These are phyloP conservation scores for Drosophila mettleri DNA, from an alignment of 2,888 invertebrate species.

Conservation along the genomic window DNA sequence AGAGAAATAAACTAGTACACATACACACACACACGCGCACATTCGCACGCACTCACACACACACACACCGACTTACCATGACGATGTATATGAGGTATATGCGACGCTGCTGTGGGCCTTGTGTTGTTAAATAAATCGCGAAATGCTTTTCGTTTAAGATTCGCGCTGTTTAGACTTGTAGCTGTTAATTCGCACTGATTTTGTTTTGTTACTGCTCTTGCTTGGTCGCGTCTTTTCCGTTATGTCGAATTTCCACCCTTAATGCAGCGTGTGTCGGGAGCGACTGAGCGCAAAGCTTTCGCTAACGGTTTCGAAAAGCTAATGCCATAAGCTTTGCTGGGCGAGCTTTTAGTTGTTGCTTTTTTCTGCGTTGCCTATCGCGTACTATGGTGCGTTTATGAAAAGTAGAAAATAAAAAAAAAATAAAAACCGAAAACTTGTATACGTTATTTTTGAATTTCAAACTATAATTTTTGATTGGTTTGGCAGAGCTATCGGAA, in stretches of 20 bases:
- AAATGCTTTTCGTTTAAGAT: conserved; percentile 35
- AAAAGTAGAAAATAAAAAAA: conserved; percentile 1
- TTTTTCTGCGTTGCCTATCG: conserved; percentile 1
- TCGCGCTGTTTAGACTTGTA: conserved; percentile 32
- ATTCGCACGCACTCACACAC: too few species aligned
- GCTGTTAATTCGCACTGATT: conserved; percentile 29
- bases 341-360: conserved; percentile 38
- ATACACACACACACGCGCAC: conserved; percentile 21
- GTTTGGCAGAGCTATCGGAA: conserved; percentile 8
- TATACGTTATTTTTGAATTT: conserved; percentile 2
- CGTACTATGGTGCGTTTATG: conserved; percentile 5
- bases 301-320: conserved; percentile 74
- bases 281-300: conserved; percentile 62
- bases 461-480: conserved; percentile 31
- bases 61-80: conserved; percentile 66
- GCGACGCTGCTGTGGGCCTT: conserved; percentile 53
- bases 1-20: conserved; percentile 41
- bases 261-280: conserved; percentile 65
- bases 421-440: conserved; percentile 5
- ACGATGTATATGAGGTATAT: conserved; percentile 66
- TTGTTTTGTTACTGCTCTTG: conserved; percentile 15
- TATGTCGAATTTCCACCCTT: conserved; percentile 62
- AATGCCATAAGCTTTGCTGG: conserved; percentile 52
- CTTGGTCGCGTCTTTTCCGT: conserved; percentile 22
- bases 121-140: conserved; percentile 57